Percentiles rank a stretch among this genome's conserved stretches.
phyloP scores from a whole-genome alignment of 2,888 invertebrate genomes.

The Blomia tropicalis region DNA sequence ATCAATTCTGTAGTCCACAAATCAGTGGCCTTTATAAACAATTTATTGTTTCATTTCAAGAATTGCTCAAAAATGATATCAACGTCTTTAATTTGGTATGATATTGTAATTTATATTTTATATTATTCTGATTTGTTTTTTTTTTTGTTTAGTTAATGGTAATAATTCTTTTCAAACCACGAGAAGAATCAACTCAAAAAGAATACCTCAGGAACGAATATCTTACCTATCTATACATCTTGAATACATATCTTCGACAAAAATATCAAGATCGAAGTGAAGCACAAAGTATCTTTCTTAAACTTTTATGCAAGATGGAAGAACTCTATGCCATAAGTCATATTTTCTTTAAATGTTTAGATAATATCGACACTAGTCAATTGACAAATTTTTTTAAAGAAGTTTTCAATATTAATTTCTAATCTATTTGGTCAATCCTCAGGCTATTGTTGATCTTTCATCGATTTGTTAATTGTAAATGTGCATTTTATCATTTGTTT shows the following conservation, averaged over 20 bases:
- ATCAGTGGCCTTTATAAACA: constrained; percentile 9
- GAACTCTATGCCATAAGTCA: constrained; percentile 4
- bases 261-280: constrained; percentile 11
- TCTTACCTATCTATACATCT: constrained; percentile 11
- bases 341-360: constrained; percentile 10
- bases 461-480: no score
- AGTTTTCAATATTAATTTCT: constrained; percentile 11
- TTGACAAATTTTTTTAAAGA: constrained; percentile 8
- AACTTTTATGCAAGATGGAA: constrained; percentile 2
- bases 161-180: constrained; percentile 5
- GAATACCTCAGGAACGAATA: constrained; percentile 5
- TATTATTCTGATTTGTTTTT: not conserved
- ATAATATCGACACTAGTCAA: constrained; percentile 13
- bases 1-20: constrained; percentile 2
- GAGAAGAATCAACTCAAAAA: not conserved
- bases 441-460: no score
- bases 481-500: no score
- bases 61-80: constrained; percentile 9
- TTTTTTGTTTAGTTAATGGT: not conserved
- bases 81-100: constrained; percentile 9
- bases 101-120: not conserved
- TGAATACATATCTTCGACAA: constrained; percentile 4
- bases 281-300: not conserved
- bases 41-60: constrained; percentile 7
- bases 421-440: no score